Percentiles rank a stretch among this genome's conserved stretches.
Conservation (phyloP, 2,888 invertebrate genomes). For the Panzeria rudis region DNA sequence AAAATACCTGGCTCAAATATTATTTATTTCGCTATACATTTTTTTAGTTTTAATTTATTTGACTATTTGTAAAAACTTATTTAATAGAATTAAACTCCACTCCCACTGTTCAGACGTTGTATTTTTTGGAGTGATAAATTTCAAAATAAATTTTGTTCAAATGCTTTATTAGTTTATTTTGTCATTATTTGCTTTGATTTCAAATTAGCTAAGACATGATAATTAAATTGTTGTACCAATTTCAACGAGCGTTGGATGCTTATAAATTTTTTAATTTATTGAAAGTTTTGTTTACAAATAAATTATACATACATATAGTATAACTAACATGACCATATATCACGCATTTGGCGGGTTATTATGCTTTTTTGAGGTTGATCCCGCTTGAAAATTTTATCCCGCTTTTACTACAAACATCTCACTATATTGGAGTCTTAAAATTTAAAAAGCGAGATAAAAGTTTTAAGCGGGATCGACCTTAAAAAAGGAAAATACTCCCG, state of each 20-base stretch:
- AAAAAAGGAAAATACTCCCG: too few species aligned
- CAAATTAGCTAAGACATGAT: conserved; percentile 73
- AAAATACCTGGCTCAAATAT: too few species aligned
- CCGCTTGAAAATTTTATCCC: too few species aligned
- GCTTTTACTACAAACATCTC: too few species aligned
- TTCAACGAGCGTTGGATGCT: conserved; percentile 33
- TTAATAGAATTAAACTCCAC: neutral
- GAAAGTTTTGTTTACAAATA: conserved; percentile 18
- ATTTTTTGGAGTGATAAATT: conserved; percentile 25
- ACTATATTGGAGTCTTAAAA: too few species aligned
- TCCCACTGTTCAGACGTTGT: conserved; percentile 31
- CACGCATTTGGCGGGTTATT: too few species aligned
- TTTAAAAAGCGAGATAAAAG: too few species aligned
- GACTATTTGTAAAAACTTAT: neutral
- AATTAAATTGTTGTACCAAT: conserved; percentile 69
- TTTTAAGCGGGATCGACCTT: too few species aligned
- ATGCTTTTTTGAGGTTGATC: too few species aligned
- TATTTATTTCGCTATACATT: too few species aligned
- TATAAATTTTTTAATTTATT: conserved; percentile 20
- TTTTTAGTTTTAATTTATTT: too few species aligned
- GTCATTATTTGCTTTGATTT: conserved; percentile 74
- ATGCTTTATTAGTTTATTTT: conserved; percentile 42
- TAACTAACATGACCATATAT: too few species aligned
- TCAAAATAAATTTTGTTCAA: conserved; percentile 18
- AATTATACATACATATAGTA: conserved; percentile 1